These are phyloP conservation scores for Microplitis manilae DNA, from an alignment of 2,888 invertebrate genomes.

Conservation along the genomic window DNA sequence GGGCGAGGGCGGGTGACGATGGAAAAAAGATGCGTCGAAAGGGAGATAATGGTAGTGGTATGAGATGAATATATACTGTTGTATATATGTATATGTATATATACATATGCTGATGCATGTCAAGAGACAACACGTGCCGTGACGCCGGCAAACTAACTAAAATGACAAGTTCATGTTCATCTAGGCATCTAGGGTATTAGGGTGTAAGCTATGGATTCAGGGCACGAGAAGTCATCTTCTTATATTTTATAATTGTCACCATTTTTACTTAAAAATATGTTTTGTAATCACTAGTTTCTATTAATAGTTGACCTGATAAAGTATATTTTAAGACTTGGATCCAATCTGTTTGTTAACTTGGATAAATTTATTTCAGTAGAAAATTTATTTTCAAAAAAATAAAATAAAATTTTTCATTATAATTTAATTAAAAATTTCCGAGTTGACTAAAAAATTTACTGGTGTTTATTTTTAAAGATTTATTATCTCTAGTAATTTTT, in stretches of 20 bases:
- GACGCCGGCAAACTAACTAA: not conserved
- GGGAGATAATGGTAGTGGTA: constrained; percentile 13
- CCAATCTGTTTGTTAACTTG: too few species aligned
- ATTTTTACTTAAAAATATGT: constrained; percentile 4
- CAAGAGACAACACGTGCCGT: not conserved
- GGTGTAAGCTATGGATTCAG: too few species aligned
- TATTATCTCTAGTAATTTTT: not conserved
- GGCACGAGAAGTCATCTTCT: not conserved
- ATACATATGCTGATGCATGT: not conserved
- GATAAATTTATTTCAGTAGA: too few species aligned
- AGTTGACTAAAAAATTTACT: too few species aligned
- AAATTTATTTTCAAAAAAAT: too few species aligned
- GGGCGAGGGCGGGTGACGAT: constrained; percentile 8
- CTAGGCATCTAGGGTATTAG: not conserved
- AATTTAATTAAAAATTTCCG: too few species aligned
- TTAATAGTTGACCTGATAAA: too few species aligned
- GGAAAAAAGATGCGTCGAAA: constrained; percentile 23
- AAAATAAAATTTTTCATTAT: too few species aligned
- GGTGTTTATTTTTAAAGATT: too few species aligned
- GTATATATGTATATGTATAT: not conserved
- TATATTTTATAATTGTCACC: not conserved
- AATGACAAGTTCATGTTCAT: constrained; percentile 10
- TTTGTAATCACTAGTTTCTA: not conserved
- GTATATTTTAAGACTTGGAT: too few species aligned
- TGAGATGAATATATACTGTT: not conserved